phyloP scores from a whole-genome alignment of 2,888 invertebrate species.

The Agelastica alni region DNA sequence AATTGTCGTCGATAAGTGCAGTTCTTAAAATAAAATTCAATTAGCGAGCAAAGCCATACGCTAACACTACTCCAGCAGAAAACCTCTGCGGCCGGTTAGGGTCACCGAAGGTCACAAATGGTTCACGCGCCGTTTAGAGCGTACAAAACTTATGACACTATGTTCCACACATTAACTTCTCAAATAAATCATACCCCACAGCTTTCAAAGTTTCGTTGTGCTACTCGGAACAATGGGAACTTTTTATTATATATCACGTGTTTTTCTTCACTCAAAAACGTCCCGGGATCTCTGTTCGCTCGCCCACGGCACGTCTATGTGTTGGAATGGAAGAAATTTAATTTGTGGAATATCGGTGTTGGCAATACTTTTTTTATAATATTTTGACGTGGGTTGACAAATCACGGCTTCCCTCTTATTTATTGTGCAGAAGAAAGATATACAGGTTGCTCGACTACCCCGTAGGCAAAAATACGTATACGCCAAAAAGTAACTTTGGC shows the following conservation, averaged over 20 bases:
- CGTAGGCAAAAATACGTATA: too few relatives aligned
- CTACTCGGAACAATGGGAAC: slow-evolving; percentile 29
- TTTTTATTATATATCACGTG: slow-evolving; percentile 29
- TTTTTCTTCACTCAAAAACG: slow-evolving; percentile 20
- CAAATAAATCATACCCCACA: slow-evolving; percentile 36
- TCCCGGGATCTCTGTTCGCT: slow-evolving; percentile 11
- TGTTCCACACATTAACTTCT: slow-evolving; percentile 39
- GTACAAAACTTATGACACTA: slow-evolving; percentile 38
- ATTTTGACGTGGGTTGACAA: slow-evolving; percentile 17
- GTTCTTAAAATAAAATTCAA: too few relatives aligned
- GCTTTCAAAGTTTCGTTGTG: slow-evolving; percentile 29
- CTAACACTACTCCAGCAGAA: slow-evolving; percentile 17
- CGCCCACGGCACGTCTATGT: slow-evolving; percentile 17
- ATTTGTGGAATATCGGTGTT: slow-evolving; percentile 25
- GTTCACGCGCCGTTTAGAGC: slow-evolving; percentile 37
- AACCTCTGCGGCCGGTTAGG: slow-evolving; percentile 27
- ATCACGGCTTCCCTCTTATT: slow-evolving; percentile 10
- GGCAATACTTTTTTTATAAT: slow-evolving; percentile 10
- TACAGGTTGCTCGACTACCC: too few relatives aligned
- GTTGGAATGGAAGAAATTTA: slow-evolving; percentile 18
- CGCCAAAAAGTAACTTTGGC: too few relatives aligned
- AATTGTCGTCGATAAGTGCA: too few relatives aligned
- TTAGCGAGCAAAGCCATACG: neutral
- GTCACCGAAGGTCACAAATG: slow-evolving; percentile 29
- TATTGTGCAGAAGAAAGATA: too few relatives aligned